Evolutionary conservation across 2,113 vertebrate species (phyloP).

Genomic region (Limanda limanda): DNA sequence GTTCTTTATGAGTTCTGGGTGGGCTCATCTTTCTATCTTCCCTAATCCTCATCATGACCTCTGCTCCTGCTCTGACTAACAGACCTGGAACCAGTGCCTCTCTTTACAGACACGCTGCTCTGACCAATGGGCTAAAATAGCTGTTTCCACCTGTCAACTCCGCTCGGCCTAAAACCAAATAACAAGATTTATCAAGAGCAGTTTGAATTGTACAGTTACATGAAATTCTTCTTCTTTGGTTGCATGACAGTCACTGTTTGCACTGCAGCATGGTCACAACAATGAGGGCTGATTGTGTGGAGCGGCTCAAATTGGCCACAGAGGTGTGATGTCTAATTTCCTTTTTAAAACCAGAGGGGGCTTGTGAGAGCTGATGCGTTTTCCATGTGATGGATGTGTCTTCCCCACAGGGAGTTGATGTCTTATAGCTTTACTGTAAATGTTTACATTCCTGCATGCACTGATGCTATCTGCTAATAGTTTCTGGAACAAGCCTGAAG

Average conservation of each 20-base stretch:
- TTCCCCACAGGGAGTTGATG: slow-evolving; percentile 66
- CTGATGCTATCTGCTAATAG: slow-evolving; percentile 85
- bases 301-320: slow-evolving; percentile 35
- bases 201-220: no score
- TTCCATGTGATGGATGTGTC: slow-evolving; percentile 75
- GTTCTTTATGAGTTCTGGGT: slow-evolving; percentile 51
- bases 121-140: neutral
- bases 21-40: slow-evolving; percentile 61
- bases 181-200: neutral
- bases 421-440: slow-evolving; percentile 84
- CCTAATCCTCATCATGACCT: slow-evolving; percentile 61
- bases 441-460: slow-evolving; percentile 84
- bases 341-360: slow-evolving; percentile 17
- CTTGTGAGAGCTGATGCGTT: slow-evolving; percentile 42
- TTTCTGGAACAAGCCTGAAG: slow-evolving; percentile 77
- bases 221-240: neutral
- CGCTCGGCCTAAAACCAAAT: neutral
- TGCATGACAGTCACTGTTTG: neutral
- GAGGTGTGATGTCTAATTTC: slow-evolving; percentile 42
- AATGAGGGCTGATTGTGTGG: slow-evolving; percentile 27
- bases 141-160: neutral
- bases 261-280: neutral
- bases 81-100: neutral
- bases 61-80: slow-evolving; percentile 51
- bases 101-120: slow-evolving; percentile 3